These are phyloP conservation scores for Elephas maximus DNA, from an alignment of 2,113 vertebrate genomes.

Conservation along the genomic window DNA sequence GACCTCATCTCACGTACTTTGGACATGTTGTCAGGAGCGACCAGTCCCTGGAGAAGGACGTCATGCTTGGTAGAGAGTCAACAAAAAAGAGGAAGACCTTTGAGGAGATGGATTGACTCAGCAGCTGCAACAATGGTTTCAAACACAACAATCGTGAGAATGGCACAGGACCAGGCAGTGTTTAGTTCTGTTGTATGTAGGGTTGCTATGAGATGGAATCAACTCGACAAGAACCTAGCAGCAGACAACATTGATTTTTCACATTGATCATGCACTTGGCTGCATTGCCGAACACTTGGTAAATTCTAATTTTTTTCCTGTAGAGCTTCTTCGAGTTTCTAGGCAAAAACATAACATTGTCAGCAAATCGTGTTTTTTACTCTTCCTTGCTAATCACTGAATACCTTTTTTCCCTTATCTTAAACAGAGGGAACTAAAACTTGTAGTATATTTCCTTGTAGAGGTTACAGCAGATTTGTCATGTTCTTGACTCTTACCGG, in stretches of 20 bases:
- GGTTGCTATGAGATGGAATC: no score
- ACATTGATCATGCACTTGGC: neutral
- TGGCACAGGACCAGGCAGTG: no score
- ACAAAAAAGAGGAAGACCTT: no score
- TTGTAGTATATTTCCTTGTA: neutral
- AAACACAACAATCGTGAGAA: no score
- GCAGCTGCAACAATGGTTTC: no score
- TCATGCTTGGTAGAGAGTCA: no score
- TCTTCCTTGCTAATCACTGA: neutral
- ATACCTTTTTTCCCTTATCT: neutral
- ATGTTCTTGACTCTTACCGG: neutral
- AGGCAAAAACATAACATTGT: slow-evolving; percentile 15
- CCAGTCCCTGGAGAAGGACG: no score
- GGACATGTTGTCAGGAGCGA: no score
- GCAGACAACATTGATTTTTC: neutral
- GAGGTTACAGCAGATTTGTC: neutral
- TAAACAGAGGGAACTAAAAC: neutral
- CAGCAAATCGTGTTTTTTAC: neutral
- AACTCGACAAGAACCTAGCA: no score
- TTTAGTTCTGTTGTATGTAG: no score
- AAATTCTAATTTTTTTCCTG: neutral
- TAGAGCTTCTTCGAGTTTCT: neutral
- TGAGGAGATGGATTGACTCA: no score
- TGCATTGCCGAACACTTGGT: neutral
- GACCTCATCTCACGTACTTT: no score